Evolutionary conservation across 2,113 vertebrate genomes (phyloP).

Genomic region (Smithornis capensis): DNA sequence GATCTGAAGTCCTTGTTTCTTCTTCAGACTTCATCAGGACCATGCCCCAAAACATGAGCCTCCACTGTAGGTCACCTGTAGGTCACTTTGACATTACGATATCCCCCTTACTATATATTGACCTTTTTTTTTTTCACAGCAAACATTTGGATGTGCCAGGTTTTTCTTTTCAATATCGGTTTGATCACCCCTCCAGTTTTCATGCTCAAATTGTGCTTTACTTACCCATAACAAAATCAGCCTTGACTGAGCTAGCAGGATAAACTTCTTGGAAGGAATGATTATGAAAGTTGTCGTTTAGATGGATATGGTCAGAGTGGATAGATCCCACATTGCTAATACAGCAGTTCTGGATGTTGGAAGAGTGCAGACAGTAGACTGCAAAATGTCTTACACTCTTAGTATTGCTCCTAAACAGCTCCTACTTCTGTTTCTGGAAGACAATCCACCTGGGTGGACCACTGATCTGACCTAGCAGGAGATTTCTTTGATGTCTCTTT

Average conservation of each 20-base stretch:
- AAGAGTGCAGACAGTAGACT: neutral
- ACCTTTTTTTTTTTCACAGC: neutral
- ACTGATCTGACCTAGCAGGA: neutral
- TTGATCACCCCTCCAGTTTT: neutral
- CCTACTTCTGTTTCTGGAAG: neutral
- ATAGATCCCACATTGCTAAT: neutral
- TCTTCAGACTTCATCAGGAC: neutral
- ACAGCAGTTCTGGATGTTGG: neutral
- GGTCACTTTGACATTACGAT: neutral
- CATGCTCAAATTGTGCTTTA: neutral
- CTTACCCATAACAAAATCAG: neutral
- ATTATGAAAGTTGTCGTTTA: neutral
- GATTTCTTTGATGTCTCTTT: neutral
- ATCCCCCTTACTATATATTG: fast-evolving
- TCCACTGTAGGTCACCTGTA: neutral
- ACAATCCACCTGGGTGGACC: neutral
- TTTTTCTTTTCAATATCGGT: neutral
- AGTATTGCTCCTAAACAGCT: neutral
- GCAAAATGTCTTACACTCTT: neutral
- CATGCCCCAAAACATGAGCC: neutral
- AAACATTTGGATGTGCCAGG: neutral
- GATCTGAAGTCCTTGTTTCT: neutral
- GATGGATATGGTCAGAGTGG: neutral
- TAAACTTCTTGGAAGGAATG: neutral
- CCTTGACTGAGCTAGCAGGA: neutral